Conservation (phyloP, 2,797 vertebrate species). For the Anas bahamensis region DNA sequence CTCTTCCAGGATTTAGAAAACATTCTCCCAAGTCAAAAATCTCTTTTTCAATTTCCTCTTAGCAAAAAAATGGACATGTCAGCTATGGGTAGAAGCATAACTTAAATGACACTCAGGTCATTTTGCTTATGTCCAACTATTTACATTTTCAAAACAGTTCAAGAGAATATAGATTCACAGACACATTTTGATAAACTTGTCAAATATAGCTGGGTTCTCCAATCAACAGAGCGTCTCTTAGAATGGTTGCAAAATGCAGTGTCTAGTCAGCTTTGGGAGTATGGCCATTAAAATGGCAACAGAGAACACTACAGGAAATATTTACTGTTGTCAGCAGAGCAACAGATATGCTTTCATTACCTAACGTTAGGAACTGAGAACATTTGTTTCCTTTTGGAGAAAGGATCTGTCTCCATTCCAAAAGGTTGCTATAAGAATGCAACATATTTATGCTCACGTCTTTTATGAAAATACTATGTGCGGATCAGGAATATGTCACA, state of each 20-base stretch:
- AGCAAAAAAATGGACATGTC: background rate
- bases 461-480: background rate
- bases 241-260: background rate
- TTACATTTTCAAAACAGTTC: background rate
- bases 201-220: background rate
- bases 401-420: background rate
- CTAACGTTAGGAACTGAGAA: background rate
- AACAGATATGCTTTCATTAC: background rate
- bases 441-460: background rate
- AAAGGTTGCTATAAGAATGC: background rate
- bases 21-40: background rate
- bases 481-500: background rate
- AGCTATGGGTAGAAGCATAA: background rate
- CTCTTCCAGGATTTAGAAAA: background rate
- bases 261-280: background rate
- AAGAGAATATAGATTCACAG: background rate
- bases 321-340: background rate
- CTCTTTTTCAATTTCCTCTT: too few relatives aligned
- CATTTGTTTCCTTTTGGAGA: background rate
- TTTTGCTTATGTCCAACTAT: background rate
- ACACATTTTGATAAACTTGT: background rate
- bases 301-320: background rate
- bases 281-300: background rate
- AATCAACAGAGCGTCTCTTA: background rate
- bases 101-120: background rate